Conservation (phyloP, 2,113 vertebrate species). For the Lipotes vexillifer region DNA sequence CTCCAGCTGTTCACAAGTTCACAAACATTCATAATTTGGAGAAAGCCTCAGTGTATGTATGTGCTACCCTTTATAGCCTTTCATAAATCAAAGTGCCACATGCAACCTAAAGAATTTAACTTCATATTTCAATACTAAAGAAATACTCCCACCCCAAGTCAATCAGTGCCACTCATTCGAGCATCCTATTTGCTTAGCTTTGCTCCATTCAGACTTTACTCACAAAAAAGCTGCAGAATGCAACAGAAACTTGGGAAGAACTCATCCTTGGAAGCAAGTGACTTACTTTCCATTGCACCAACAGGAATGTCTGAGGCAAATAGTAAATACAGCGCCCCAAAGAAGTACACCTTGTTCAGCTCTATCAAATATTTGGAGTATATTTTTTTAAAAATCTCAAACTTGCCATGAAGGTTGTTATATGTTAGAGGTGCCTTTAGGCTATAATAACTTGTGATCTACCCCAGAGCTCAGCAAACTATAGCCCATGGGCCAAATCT, state of each 20-base stretch:
- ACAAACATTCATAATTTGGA: slow-evolving; percentile 31
- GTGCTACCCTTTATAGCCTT: not conserved
- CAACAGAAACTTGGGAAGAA: slow-evolving; percentile 20
- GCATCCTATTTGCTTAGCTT: slow-evolving; percentile 4
- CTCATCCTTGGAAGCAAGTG: not conserved
- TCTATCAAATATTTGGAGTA: slow-evolving; percentile 22
- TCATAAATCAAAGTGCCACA: not conserved
- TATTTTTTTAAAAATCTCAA: not conserved
- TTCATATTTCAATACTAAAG: slow-evolving; percentile 30
- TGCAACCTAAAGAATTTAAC: not conserved
- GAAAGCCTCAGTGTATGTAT: not conserved
- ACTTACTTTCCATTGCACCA: not conserved
- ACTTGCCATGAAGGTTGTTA: not conserved
- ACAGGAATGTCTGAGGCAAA: not conserved
- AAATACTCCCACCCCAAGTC: not conserved
- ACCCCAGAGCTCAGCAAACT: not conserved
- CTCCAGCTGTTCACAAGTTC: slow-evolving; percentile 2
- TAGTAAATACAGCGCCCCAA: not conserved
- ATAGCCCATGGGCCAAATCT: not conserved
- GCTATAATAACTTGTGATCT: slow-evolving; percentile 11
- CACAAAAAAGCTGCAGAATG: slow-evolving; percentile 7
- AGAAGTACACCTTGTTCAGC: slow-evolving; percentile 6
- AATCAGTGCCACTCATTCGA: not conserved
- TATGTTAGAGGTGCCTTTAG: not conserved
- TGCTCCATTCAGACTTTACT: not conserved